These are phyloP conservation scores for Saccostrea glomerata DNA, from an alignment of 1,140 invertebrate species.

Conservation along the genomic window DNA sequence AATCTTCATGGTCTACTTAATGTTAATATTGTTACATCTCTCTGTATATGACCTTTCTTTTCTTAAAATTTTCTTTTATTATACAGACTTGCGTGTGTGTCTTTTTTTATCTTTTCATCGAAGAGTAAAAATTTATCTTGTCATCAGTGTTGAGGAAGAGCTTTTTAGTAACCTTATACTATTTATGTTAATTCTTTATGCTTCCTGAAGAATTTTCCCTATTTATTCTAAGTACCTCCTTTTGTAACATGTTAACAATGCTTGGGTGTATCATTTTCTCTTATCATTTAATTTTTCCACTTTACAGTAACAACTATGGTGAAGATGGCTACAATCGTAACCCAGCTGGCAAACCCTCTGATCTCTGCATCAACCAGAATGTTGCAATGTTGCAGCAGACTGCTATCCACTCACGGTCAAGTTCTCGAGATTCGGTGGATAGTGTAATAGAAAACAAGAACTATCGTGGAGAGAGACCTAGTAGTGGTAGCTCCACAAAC, in stretches of 20 bases:
- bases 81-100: conserved; percentile 13
- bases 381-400: conserved; percentile 49
- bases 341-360: neutral
- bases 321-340: conserved; percentile 13
- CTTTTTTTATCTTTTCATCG: conserved; percentile 4
- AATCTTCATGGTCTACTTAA: neutral
- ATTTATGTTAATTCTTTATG: neutral
- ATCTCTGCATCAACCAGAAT: conserved; percentile 17
- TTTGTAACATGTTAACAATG: conserved; percentile 1
- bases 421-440: conserved; percentile 52
- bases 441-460: conserved; percentile 56
- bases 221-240: neutral
- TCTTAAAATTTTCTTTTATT: neutral
- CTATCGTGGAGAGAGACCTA: conserved; percentile 44
- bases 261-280: neutral
- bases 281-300: conserved; percentile 32
- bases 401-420: conserved; percentile 50
- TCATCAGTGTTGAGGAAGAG: neutral
- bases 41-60: neutral
- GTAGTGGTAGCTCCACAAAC: conserved; percentile 8
- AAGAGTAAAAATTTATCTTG: neutral
- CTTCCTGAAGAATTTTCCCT: neutral
- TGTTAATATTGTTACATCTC: neutral
- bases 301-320: conserved; percentile 15
- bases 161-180: conserved; percentile 25